Evolutionary conservation across 2,113 vertebrate species (phyloP).

Genomic region (Zootoca vivipara): DNA sequence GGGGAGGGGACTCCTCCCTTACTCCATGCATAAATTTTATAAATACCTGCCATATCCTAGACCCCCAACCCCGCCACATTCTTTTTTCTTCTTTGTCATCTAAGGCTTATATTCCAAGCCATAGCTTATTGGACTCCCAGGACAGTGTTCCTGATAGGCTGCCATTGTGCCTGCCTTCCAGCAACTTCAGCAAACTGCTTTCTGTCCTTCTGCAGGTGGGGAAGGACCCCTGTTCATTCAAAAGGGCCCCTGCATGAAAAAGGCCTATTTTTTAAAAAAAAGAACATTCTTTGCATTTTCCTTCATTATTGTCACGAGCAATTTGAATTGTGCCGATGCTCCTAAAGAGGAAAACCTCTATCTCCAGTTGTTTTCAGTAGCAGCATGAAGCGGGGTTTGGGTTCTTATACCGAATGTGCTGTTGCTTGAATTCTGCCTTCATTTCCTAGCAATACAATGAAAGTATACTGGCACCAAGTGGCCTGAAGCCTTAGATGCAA

Average conservation of each 20-base stretch:
- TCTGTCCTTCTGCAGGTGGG: too few species aligned
- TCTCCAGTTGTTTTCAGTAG: background rate
- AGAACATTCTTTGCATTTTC: background rate
- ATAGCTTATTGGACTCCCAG: background rate
- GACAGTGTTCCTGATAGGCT: too few species aligned
- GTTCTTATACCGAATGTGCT: background rate
- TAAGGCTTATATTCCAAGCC: background rate
- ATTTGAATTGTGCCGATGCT: background rate
- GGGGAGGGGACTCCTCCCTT: background rate
- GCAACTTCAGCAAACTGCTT: background rate
- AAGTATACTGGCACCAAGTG: constrained; percentile 52
- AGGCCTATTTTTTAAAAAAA: background rate
- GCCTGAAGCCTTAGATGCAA: constrained; percentile 20
- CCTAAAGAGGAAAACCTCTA: background rate
- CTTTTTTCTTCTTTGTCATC: background rate
- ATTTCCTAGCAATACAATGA: background rate
- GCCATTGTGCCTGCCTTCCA: background rate
- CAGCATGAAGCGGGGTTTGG: background rate
- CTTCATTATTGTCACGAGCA: background rate
- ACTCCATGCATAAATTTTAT: background rate
- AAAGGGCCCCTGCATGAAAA: background rate
- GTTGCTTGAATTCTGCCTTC: accelerated
- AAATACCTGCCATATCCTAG: background rate
- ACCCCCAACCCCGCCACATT: background rate
- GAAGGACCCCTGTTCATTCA: background rate